phyloP scores from a whole-genome alignment of 2,888 invertebrate species.

The Petrolisthes manimaculis region DNA sequence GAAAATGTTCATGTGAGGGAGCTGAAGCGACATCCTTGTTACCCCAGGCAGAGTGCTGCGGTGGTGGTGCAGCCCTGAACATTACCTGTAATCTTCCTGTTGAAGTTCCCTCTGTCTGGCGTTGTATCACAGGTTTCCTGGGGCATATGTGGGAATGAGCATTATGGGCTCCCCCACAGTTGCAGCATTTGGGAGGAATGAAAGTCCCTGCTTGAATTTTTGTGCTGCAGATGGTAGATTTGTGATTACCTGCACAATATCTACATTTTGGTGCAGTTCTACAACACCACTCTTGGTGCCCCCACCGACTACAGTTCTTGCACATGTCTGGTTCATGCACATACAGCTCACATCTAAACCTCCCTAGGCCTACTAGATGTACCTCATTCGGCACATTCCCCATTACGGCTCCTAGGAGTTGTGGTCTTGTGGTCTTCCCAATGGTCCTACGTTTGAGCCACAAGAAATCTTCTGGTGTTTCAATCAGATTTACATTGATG shows the following conservation, averaged over 20 bases:
- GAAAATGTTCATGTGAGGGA: background rate
- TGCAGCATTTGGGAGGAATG: slow-evolving; percentile 1
- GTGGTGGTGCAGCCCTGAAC: background rate
- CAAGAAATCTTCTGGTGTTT: background rate
- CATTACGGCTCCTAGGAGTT: background rate
- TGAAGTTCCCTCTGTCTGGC: background rate
- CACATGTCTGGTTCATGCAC: background rate
- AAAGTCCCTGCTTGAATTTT: background rate
- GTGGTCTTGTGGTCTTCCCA: background rate
- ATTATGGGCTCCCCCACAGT: slow-evolving; percentile 14
- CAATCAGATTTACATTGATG: background rate
- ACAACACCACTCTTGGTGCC: background rate
- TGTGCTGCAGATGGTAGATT: background rate
- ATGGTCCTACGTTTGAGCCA: background rate
- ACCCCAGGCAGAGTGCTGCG: background rate
- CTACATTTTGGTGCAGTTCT: background rate
- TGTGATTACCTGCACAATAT: background rate
- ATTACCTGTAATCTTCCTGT: background rate
- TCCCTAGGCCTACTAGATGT: background rate
- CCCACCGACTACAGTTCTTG: background rate
- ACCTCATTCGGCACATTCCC: background rate
- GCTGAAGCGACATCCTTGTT: background rate
- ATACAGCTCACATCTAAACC: too few species aligned
- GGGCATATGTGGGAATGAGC: background rate
- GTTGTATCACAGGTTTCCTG: background rate